Base-by-base conservation (phyloP, 2,888 invertebrate genomes). In the Allolobophora icterica region DNA sequence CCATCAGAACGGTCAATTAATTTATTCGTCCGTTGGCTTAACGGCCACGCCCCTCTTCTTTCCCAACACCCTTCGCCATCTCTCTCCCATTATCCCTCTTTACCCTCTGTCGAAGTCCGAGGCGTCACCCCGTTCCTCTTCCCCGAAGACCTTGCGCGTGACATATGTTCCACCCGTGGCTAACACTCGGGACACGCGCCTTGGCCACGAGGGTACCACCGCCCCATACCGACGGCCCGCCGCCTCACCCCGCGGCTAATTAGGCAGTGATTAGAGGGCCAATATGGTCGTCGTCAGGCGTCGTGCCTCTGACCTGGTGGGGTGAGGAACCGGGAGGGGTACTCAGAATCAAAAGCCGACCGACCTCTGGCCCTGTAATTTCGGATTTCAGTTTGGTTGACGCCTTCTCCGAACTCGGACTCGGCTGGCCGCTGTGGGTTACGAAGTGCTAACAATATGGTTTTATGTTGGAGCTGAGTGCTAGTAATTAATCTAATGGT, bases 101-200 rank as follows among this genome's bases (percentile, higher is more conserved):
- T 71, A 71, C n/a, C 71, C 71, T 71, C 71, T n/a, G n/a, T 11
- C 71, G 30, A 8, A 4, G 30, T 8, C n/a, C n/a, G 71, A 71
- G 30, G 71, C n/a, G 71, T 71, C 71, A 13, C 11, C 30, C 71
- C 71, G 3, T 71, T n/a, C 30, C 71, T n/a, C n/a, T 71, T 71
- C 71, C 30, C 52, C 21, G 21, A 52, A 52, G 52, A 52, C 52
- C 24, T 24, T 24, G 52, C 52, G 8, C 71, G 71, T 71, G 71
- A n/a, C 71, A 71, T 71, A 71, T 71, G 71, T 71, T 71, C 71
- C 71, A 71, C 71, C 71, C 71, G 71, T n/a, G 71, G 71, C 71
- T 11, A 30, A 11, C 71, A n/a, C 30, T 0, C 30, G 4, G 71
- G n/a, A 71, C 71, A 71, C 71, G 71, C 71, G 71, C 71, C 71